Conservation (phyloP, 2,113 vertebrate species). For the Pyxicephalus adspersus region DNA sequence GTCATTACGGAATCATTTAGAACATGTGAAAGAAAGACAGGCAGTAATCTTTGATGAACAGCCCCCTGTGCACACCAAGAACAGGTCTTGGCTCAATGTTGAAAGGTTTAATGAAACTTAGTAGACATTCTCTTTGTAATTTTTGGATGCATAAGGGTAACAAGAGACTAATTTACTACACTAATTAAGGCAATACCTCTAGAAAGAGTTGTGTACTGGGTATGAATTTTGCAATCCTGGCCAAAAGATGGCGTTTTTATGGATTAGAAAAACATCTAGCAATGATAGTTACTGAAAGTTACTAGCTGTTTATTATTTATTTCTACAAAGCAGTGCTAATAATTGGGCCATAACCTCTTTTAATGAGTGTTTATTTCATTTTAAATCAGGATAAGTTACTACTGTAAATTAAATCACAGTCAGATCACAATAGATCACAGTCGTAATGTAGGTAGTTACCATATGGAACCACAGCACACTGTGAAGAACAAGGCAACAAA, state of each 20-base stretch:
- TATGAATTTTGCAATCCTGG: constrained; percentile 1
- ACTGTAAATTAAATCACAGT: too few species aligned
- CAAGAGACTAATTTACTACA: constrained; percentile 37
- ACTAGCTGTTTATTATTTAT: too few species aligned
- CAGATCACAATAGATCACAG: too few species aligned
- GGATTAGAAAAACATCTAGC: not conserved
- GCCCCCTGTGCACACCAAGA: constrained; percentile 1
- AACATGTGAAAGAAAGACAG: constrained; percentile 27
- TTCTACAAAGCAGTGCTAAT: not conserved
- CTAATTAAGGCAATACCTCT: constrained; percentile 34
- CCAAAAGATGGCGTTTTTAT: not conserved
- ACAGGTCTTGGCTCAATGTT: constrained; percentile 25
- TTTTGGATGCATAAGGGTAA: constrained; percentile 11
- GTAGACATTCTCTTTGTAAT: constrained; percentile 34
- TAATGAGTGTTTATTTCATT: too few species aligned
- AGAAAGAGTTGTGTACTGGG: not conserved
- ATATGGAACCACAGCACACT: too few species aligned
- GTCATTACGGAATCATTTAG: constrained; percentile 51
- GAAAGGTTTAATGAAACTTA: constrained; percentile 40
- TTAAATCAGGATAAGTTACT: too few species aligned
- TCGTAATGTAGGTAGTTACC: too few species aligned
- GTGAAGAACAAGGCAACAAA: too few species aligned
- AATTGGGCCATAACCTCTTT: constrained; percentile 13
- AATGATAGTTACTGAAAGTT: not conserved
- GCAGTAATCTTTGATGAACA: constrained; percentile 49